Evolutionary conservation across 2,113 vertebrate genomes (phyloP).

Genomic region (Scalopus aquaticus): DNA sequence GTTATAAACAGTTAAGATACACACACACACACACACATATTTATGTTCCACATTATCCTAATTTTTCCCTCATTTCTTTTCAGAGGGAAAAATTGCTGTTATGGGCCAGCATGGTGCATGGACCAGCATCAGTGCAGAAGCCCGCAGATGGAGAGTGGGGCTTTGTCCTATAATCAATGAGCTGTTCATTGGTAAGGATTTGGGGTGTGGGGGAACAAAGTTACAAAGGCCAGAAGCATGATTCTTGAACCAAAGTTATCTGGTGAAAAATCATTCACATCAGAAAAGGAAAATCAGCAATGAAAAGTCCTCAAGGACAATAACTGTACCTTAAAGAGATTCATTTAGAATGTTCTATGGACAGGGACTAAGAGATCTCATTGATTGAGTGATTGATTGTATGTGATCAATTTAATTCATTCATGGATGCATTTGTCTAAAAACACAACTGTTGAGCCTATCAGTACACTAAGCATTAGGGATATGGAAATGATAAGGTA

Average conservation of each 20-base stretch:
- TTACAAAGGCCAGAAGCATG: background rate
- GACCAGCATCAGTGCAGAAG: background rate
- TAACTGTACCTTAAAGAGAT: background rate
- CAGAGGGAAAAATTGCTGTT: background rate
- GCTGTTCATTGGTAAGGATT: background rate
- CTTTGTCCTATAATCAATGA: background rate
- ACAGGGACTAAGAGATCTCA: background rate
- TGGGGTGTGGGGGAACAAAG: background rate
- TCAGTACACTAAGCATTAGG: background rate
- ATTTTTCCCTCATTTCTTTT: constrained; percentile 27
- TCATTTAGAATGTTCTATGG: background rate
- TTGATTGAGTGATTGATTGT: background rate
- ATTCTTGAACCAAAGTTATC: background rate
- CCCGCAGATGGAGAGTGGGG: background rate
- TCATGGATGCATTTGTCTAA: background rate
- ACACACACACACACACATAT: background rate
- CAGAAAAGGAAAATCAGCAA: background rate
- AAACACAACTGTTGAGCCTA: background rate
- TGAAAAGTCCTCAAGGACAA: background rate
- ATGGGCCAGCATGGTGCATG: too few species aligned
- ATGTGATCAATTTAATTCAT: background rate
- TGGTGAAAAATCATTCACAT: background rate
- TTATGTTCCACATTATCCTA: background rate
- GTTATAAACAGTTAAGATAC: background rate
- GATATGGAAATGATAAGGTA: background rate